phyloP scores from a whole-genome alignment of 2,113 vertebrate genomes.

The Chrysemys picta region DNA sequence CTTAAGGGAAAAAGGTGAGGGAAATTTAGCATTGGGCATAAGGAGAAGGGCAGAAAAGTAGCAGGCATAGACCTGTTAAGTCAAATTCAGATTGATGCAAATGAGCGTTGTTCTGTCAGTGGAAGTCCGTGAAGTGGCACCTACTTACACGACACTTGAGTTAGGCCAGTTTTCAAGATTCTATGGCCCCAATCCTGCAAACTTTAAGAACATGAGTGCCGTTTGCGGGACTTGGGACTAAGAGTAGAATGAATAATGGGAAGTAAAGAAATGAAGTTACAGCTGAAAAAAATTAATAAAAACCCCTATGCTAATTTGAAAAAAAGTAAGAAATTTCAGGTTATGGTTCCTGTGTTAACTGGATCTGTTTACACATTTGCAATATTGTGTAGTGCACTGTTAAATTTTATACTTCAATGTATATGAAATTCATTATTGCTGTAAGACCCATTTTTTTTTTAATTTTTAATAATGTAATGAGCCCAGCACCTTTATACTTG shows the following conservation, averaged over 20 bases:
- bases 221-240: not conserved
- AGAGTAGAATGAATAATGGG: not conserved
- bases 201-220: no score
- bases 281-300: not conserved
- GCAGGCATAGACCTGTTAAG: not conserved
- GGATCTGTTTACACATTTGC: no score
- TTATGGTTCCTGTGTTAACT: no score
- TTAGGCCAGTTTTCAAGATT: not conserved
- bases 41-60: not conserved
- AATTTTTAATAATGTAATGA: no score
- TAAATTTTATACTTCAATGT: no score
- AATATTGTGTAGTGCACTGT: no score
- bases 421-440: no score
- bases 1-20: no score
- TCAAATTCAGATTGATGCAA: not conserved
- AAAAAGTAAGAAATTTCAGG: no score
- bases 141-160: not conserved
- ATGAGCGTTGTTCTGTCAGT: not conserved
- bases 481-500: no score
- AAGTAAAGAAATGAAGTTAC: not conserved
- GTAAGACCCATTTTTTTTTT: no score
- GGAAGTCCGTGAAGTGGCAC: not conserved
- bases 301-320: no score
- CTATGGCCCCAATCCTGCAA: not conserved
- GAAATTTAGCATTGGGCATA: not conserved